Evolutionary conservation across 2,888 invertebrate species (phyloP).

Genomic region (Ornithoptera alexandrae): DNA sequence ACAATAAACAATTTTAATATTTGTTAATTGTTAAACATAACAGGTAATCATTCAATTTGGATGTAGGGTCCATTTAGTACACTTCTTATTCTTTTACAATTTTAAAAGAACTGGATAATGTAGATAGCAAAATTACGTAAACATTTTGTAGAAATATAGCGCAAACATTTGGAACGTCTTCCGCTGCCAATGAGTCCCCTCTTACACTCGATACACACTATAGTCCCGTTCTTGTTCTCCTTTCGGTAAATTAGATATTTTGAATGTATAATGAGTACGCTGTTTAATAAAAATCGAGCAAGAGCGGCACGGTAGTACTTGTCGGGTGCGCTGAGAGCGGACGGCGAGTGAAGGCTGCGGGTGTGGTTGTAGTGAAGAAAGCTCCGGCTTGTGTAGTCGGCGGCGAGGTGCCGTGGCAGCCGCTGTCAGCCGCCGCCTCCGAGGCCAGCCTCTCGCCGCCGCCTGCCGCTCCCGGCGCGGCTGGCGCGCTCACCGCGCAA

Average conservation of each 20-base stretch:
- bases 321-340: conserved; percentile 9
- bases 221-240: conserved; percentile 1
- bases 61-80: too few species aligned
- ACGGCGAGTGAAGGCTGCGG: conserved; percentile 33
- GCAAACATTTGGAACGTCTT: background rate
- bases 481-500: conserved; percentile 60
- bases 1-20: background rate
- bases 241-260: background rate
- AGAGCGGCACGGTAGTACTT: conserved; percentile 6
- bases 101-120: too few species aligned
- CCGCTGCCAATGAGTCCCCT: conserved; percentile 11
- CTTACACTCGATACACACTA: conserved; percentile 11
- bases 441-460: conserved; percentile 72
- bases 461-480: conserved; percentile 45
- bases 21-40: background rate
- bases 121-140: background rate
- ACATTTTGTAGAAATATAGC: background rate
- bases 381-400: conserved; percentile 78
- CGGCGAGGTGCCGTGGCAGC: conserved; percentile 80
- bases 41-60: too few species aligned
- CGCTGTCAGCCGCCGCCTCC: conserved; percentile 70
- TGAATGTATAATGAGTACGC: background rate
- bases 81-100: too few species aligned
- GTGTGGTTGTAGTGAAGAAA: conserved; percentile 77
- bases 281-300: background rate